These are phyloP conservation scores for Gila orcuttii DNA, from an alignment of 2,113 vertebrate species.

Conservation along the genomic window DNA sequence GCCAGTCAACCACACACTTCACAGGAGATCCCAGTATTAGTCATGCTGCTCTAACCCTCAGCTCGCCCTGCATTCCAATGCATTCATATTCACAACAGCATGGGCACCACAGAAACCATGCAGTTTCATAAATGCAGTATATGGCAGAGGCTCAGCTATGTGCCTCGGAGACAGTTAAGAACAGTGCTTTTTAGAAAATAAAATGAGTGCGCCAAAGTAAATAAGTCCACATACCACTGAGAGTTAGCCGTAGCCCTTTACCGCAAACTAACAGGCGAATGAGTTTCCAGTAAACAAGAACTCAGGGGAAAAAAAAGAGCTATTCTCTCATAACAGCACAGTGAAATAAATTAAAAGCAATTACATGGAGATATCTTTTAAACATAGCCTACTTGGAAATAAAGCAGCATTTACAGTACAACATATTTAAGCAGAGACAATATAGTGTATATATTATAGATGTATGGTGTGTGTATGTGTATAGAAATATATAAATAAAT, in stretches of 20 bases:
- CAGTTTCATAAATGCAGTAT: constrained; percentile 31
- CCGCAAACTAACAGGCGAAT: background rate
- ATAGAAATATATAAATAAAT: background rate
- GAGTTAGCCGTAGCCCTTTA: background rate
- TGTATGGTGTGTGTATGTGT: background rate
- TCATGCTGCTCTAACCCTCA: constrained; percentile 57
- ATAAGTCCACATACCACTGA: constrained; percentile 2
- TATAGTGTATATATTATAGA: too few species aligned
- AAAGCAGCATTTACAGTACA: background rate
- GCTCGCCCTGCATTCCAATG: constrained; percentile 58
- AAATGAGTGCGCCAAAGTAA: constrained; percentile 21
- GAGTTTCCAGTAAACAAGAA: constrained; percentile 28
- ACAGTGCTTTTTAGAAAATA: constrained; percentile 32
- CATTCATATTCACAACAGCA: constrained; percentile 37
- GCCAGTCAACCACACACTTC: constrained; percentile 55
- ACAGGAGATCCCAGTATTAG: constrained; percentile 75
- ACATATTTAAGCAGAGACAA: background rate
- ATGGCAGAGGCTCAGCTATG: constrained; percentile 1
- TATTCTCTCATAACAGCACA: background rate
- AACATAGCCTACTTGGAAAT: background rate
- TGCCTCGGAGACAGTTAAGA: background rate
- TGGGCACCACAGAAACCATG: constrained; percentile 4
- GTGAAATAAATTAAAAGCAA: background rate
- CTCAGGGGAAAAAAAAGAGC: background rate
- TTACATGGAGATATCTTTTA: background rate